Conservation (phyloP, 2,113 vertebrate species). For the Erythrocercus mccallii region DNA sequence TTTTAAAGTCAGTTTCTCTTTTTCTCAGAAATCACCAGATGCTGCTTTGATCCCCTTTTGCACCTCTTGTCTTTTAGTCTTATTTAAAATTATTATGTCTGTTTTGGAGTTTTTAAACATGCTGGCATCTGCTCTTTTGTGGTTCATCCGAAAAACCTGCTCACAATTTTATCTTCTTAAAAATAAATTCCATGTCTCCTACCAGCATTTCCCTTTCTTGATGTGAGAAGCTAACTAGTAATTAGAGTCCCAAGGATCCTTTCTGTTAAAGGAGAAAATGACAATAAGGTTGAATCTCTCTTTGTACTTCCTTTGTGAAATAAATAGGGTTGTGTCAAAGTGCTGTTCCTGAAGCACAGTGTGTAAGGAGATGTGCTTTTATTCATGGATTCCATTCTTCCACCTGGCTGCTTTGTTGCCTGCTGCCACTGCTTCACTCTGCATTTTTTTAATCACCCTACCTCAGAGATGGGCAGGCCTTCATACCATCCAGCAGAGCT, state of each 20-base stretch:
- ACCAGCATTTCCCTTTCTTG: slow-evolving; percentile 11
- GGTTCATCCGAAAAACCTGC: slow-evolving; percentile 12
- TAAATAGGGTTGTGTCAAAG: slow-evolving; percentile 30
- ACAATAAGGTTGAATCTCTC: slow-evolving; percentile 17
- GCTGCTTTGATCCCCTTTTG: slow-evolving; percentile 30
- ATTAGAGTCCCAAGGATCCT: neutral
- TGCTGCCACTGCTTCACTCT: neutral
- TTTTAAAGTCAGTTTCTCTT: neutral
- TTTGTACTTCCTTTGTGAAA: slow-evolving; percentile 31
- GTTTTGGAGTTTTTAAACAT: neutral
- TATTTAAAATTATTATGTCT: slow-evolving; percentile 13
- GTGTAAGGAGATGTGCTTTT: neutral
- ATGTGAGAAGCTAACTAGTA: slow-evolving; percentile 10
- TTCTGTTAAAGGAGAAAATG: neutral
- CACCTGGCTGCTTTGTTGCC: neutral
- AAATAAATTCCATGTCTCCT: slow-evolving; percentile 3
- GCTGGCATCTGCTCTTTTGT: slow-evolving; percentile 9
- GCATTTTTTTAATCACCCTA: neutral
- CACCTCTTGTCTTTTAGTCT: slow-evolving; percentile 8
- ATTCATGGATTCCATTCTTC: neutral
- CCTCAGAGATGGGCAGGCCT: neutral
- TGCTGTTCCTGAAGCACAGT: neutral
- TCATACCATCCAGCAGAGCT: neutral
- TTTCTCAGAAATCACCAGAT: slow-evolving; percentile 28
- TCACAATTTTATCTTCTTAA: slow-evolving; percentile 19